A percentile compares a stretch with the other conserved stretches of the same genome.
phyloP scores from a whole-genome alignment of 2,888 invertebrate genomes.

The Palloptera scutellata region DNA sequence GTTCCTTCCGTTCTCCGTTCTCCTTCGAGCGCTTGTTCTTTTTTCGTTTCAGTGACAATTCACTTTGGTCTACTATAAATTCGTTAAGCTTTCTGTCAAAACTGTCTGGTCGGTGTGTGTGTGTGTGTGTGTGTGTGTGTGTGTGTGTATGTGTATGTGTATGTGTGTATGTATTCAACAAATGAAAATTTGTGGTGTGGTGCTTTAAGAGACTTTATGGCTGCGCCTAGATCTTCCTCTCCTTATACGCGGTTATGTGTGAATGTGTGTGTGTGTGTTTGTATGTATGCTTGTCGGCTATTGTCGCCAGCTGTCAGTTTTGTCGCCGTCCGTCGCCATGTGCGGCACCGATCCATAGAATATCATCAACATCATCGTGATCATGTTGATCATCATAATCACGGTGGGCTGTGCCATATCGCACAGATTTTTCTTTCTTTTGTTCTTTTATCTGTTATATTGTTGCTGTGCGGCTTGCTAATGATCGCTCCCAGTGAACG shows the following conservation, averaged over 20 bases:
- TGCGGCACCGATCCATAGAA: constrained; percentile 6
- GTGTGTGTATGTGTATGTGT: not conserved
- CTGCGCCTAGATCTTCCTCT: not conserved
- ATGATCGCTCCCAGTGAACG: not conserved
- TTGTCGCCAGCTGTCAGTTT: constrained; percentile 6
- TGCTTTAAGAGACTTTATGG: constrained; percentile 20
- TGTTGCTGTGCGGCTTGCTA: not conserved
- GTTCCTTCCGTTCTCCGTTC: too few relatives aligned
- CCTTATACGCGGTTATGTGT: too few relatives aligned
- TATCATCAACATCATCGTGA: too few relatives aligned
- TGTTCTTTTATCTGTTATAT: not conserved
- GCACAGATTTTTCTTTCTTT: not conserved
- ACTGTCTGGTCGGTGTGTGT: constrained; percentile 4
- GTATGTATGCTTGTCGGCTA: not conserved
- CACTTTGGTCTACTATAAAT: constrained; percentile 17
- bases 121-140: constrained; percentile 4
- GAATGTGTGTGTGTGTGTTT: constrained; percentile 3
- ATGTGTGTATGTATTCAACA: constrained; percentile 13
- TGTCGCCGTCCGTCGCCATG: not conserved
- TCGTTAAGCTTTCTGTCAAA: constrained; percentile 25
- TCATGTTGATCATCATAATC: not conserved
- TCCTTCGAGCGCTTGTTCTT: too few relatives aligned
- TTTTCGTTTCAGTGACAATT: too few relatives aligned
- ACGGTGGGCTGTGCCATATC: not conserved
- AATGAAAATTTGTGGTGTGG: constrained; percentile 18